Percentiles rank a stretch among this genome's conserved stretches.
Evolutionary conservation across 2,888 invertebrate genomes (phyloP).

Genomic region (Flabesymbios commensalis): DNA sequence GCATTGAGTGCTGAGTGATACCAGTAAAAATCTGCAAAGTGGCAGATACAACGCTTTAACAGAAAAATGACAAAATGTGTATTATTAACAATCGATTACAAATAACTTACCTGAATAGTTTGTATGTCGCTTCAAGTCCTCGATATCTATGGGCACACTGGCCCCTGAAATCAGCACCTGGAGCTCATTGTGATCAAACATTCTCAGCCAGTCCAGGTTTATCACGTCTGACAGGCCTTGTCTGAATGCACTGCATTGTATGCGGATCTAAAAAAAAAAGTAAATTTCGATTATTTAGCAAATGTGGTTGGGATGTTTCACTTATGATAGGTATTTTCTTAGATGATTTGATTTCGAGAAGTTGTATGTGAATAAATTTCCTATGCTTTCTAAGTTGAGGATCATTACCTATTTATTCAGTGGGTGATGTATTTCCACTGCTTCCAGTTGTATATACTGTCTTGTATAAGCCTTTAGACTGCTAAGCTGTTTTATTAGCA

Average conservation of each 20-base stretch:
- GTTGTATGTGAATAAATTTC: no score
- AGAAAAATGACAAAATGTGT: no score
- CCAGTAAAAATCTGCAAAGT: no score
- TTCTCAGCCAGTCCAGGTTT: conserved; percentile 87
- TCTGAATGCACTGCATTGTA: conserved; percentile 86
- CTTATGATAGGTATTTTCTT: background rate
- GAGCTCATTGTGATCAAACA: conserved; percentile 92
- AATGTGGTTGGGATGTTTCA: background rate
- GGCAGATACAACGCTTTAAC: no score
- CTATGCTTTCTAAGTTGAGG: no score
- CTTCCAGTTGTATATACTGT: no score
- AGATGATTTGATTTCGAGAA: background rate
- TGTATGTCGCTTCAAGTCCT: conserved; percentile 84
- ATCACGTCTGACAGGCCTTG: conserved; percentile 89
- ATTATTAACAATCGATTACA: no score
- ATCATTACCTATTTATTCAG: no score
- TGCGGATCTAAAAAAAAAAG: conserved; percentile 68
- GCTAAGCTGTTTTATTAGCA: no score
- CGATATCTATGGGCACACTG: conserved; percentile 88
- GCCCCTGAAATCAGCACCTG: conserved; percentile 97
- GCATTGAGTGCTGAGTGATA: no score
- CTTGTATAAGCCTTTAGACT: no score
- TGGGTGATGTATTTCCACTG: no score
- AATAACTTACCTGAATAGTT: conserved; percentile 79
- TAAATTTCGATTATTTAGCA: background rate